A percentile compares a stretch with the other conserved stretches of the same genome.
Conservation (phyloP, 2,888 invertebrate genomes). For the Drosophila robusta region DNA sequence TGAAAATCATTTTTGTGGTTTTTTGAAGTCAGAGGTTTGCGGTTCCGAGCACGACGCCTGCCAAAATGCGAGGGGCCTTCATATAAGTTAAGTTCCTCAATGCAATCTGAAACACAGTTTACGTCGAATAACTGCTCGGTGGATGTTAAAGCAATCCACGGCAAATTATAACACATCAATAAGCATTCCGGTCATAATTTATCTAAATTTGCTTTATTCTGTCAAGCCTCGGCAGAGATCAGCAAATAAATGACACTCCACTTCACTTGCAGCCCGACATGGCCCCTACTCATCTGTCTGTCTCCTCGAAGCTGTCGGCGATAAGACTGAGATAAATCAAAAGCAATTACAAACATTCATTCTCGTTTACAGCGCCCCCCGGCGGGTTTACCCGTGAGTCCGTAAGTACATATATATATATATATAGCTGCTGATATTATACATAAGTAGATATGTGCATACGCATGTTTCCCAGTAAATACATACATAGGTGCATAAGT, state of each 20-base stretch:
- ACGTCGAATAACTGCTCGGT: slow-evolving; percentile 1
- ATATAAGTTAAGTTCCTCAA: slow-evolving; percentile 5
- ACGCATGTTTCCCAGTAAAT: background rate
- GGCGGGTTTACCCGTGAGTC: slow-evolving; percentile 8
- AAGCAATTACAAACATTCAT: slow-evolving; percentile 74
- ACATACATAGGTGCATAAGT: slow-evolving; percentile 1
- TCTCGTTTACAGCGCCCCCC: slow-evolving; percentile 46
- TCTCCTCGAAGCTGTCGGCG: slow-evolving; percentile 24
- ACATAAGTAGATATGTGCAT: background rate
- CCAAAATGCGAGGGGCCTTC: background rate
- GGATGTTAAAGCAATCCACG: slow-evolving; percentile 6
- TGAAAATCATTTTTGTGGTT: slow-evolving; percentile 23
- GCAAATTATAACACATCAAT: slow-evolving; percentile 64
- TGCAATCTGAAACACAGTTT: background rate
- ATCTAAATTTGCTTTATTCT: slow-evolving; percentile 68
- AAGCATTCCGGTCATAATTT: slow-evolving; percentile 62
- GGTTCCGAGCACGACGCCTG: background rate
- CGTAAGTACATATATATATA: background rate
- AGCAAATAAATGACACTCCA: slow-evolving; percentile 59
- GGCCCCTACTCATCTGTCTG: background rate
- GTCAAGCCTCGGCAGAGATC: slow-evolving; percentile 57
- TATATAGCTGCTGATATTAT: background rate
- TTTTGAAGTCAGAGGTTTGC: slow-evolving; percentile 20
- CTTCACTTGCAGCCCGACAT: background rate
- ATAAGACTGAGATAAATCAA: slow-evolving; percentile 73